Percentiles rank a stretch among this genome's conserved stretches.
Conservation (phyloP, 92 coral and sea anemone genomes). For the Pocillopora grandis region DNA sequence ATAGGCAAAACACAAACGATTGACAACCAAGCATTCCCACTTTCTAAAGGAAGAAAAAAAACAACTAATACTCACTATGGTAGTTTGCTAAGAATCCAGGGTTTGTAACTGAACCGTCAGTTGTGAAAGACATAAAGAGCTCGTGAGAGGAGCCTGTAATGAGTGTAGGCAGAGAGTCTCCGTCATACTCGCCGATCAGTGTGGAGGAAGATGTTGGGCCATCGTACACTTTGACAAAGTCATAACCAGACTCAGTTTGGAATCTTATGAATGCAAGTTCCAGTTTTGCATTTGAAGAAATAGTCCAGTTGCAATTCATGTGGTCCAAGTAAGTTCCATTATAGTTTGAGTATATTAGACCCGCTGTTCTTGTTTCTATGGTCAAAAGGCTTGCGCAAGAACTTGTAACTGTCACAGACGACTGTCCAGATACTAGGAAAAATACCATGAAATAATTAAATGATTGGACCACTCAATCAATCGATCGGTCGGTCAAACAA, state of each 20-base stretch:
- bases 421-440: not conserved
- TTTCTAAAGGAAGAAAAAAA: too few relatives aligned
- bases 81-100: too few relatives aligned
- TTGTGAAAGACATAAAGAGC: too few relatives aligned
- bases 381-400: not conserved
- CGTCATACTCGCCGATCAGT: slow-evolving; percentile 38
- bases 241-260: slow-evolving; percentile 15
- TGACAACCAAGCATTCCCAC: too few relatives aligned
- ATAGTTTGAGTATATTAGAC: not conserved
- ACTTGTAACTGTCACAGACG: not conserved
- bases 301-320: slow-evolving; percentile 17
- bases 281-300: slow-evolving; percentile 42
- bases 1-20: too few relatives aligned
- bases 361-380: not conserved
- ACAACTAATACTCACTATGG: too few relatives aligned
- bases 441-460: not conserved
- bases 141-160: too few relatives aligned
- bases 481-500: slow-evolving; percentile 6
- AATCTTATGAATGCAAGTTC: slow-evolving; percentile 13
- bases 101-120: too few relatives aligned
- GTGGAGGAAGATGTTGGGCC: slow-evolving; percentile 32
- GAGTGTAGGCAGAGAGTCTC: too few relatives aligned
- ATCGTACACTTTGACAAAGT: slow-evolving; percentile 48
- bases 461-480: not conserved
- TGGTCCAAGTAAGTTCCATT: not conserved